Conservation (phyloP, 92 coral and sea anemone genomes). For the Palythoa grandis region DNA sequence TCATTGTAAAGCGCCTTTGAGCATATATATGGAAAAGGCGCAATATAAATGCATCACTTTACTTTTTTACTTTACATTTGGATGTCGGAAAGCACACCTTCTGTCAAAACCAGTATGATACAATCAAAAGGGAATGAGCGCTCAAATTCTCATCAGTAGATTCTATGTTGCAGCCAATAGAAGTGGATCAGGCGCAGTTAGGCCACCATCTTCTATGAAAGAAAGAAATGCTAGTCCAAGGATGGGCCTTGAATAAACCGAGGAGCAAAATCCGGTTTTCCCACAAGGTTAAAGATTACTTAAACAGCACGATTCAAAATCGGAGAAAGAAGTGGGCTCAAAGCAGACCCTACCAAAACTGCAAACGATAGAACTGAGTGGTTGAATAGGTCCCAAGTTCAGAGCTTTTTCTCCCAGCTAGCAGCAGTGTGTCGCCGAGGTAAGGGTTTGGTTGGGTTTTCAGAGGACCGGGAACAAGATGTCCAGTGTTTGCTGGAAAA, state of each 20-base stretch:
- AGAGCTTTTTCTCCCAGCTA: conserved; percentile 74
- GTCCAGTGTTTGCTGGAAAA: conserved; percentile 54
- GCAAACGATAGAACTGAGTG: conserved; percentile 65
- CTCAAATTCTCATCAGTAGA: conserved; percentile 64
- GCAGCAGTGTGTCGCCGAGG: conserved; percentile 72
- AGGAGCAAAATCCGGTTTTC: conserved; percentile 65
- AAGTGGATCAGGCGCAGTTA: background rate
- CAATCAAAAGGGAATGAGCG: conserved; percentile 72
- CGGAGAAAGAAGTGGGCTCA: conserved; percentile 74
- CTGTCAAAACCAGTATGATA: conserved; percentile 60
- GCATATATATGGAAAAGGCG: too few relatives aligned
- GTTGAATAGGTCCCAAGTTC: conserved; percentile 67
- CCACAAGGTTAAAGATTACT: conserved; percentile 69
- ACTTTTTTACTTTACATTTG: too few relatives aligned
- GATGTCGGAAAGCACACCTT: conserved; percentile 70
- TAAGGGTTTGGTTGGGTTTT: conserved; percentile 53
- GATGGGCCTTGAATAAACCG: conserved; percentile 73
- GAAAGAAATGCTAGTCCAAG: conserved; percentile 54
- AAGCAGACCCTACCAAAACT: conserved; percentile 75
- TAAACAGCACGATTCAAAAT: conserved; percentile 70
- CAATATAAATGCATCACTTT: too few relatives aligned
- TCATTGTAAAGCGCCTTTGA: too few relatives aligned
- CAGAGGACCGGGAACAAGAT: conserved; percentile 67
- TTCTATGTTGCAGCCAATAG: conserved; percentile 26
- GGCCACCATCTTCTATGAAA: conserved; percentile 20